phyloP scores from a whole-genome alignment of 2,888 invertebrate genomes.

The Poecilus cupreus region DNA sequence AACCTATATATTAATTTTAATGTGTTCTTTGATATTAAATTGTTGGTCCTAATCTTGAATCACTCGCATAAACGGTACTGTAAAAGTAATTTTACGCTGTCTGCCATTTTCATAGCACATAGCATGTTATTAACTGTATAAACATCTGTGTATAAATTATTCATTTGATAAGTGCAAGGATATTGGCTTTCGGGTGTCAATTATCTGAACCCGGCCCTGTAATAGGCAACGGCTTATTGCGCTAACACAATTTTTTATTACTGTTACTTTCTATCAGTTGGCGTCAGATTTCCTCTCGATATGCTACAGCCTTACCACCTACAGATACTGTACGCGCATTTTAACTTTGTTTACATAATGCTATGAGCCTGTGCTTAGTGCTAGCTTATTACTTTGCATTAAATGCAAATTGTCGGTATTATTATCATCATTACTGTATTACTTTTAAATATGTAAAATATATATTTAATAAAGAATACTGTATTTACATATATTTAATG shows the following conservation, averaged over 20 bases:
- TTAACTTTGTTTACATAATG: slow-evolving; percentile 41
- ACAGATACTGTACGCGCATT: slow-evolving; percentile 27
- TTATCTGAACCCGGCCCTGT: slow-evolving; percentile 17
- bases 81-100: not conserved
- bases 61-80: not conserved
- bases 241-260: slow-evolving; percentile 42
- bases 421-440: slow-evolving; percentile 36
- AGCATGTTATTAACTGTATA: not conserved
- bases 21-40: no score
- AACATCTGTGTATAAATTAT: slow-evolving; percentile 18
- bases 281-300: slow-evolving; percentile 38
- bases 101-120: slow-evolving; percentile 5
- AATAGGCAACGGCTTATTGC: slow-evolving; percentile 30
- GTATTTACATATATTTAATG: slow-evolving; percentile 3
- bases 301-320: slow-evolving; percentile 26
- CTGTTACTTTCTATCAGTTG: slow-evolving; percentile 44
- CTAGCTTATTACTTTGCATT: slow-evolving; percentile 18
- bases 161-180: slow-evolving; percentile 24
- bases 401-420: slow-evolving; percentile 16
- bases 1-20: no score
- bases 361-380: slow-evolving; percentile 10
- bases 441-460: slow-evolving; percentile 22
- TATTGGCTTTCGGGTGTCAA: slow-evolving; percentile 36
- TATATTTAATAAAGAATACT: slow-evolving; percentile 32
- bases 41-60: no score